Evolutionary conservation across 2,888 invertebrate genomes (phyloP).

Genomic region (Pedicia rivosa): DNA sequence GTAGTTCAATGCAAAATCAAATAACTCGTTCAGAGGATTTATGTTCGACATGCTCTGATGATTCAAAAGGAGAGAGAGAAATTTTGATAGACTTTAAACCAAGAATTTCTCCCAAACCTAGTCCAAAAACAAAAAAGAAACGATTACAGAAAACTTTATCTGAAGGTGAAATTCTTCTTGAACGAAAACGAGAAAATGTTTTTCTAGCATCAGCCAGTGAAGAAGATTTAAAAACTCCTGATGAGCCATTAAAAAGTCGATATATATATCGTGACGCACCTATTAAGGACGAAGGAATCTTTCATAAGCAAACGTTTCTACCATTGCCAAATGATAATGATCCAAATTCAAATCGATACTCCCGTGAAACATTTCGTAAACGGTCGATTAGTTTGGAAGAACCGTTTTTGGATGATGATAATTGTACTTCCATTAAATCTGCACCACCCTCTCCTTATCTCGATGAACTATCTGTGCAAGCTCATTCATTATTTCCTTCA

Average conservation of each 20-base stretch:
- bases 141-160: slow-evolving; percentile 60
- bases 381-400: slow-evolving; percentile 59
- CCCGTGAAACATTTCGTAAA: slow-evolving; percentile 55
- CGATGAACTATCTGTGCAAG: slow-evolving; percentile 35
- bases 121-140: slow-evolving; percentile 34
- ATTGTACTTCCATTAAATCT: slow-evolving; percentile 34
- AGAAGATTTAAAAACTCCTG: slow-evolving; percentile 36
- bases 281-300: slow-evolving; percentile 15
- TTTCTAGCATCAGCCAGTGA: slow-evolving; percentile 43
- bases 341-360: slow-evolving; percentile 16
- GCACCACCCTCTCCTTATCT: slow-evolving; percentile 45
- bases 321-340: slow-evolving; percentile 17
- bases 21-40: slow-evolving; percentile 8
- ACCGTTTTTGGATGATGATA: slow-evolving; percentile 27
- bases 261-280: slow-evolving; percentile 12
- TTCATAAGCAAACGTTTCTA: slow-evolving; percentile 12
- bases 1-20: slow-evolving; percentile 20
- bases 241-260: slow-evolving; percentile 7
- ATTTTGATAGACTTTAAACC: slow-evolving; percentile 82
- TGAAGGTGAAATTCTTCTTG: slow-evolving; percentile 60
- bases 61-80: slow-evolving; percentile 39
- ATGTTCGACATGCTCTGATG: slow-evolving; percentile 13
- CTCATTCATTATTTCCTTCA: slow-evolving; percentile 54
- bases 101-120: slow-evolving; percentile 45
- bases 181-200: slow-evolving; percentile 36